Conservation (phyloP, 2,113 vertebrate species). For the Acanthisitta chloris region DNA sequence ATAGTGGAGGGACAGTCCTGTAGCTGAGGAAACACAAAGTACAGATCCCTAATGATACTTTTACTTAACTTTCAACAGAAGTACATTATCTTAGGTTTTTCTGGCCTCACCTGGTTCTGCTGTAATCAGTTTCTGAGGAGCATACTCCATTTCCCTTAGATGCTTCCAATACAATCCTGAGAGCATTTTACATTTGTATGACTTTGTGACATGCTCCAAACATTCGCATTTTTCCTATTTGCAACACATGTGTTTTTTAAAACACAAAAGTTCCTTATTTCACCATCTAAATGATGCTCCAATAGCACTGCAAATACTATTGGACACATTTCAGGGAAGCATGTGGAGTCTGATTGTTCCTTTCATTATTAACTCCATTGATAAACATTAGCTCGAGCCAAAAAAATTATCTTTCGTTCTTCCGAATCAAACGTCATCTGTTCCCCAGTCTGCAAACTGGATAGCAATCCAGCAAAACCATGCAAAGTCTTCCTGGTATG, state of each 20-base stretch:
- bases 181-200: background rate
- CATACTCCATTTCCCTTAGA: background rate
- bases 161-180: background rate
- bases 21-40: background rate
- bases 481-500: background rate
- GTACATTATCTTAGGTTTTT: background rate
- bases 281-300: background rate
- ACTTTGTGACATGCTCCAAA: background rate
- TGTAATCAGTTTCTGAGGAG: background rate
- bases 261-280: background rate
- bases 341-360: background rate
- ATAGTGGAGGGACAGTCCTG: background rate
- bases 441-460: background rate
- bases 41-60: background rate
- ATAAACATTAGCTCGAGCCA: background rate
- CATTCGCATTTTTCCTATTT: background rate
- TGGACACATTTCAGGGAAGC: background rate
- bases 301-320: background rate
- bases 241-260: background rate
- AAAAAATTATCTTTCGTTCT: background rate
- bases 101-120: background rate
- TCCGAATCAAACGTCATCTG: conserved; percentile 24
- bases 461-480: background rate
- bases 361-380: background rate
- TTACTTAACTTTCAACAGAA: background rate